Evolutionary conservation across 1,140 invertebrate genomes (phyloP), one percentile per base, ranked within the genome.

Genomic region (Pararge aegeria): DNA sequence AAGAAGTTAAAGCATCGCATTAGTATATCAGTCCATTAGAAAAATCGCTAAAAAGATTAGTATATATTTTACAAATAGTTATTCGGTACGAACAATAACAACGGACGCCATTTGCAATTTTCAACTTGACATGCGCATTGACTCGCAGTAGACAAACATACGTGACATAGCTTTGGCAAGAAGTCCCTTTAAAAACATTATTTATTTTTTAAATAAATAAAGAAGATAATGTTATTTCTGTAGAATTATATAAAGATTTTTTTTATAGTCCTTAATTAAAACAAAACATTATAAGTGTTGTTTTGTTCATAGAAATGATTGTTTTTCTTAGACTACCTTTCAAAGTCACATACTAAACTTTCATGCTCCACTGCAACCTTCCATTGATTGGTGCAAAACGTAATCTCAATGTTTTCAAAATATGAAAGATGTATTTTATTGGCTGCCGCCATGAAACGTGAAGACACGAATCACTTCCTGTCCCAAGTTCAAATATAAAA

Each of bases 61-160:
- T 89, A 89, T 89, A 87, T 89, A 90, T 78, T 90, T 90, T 90
- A 90, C 89, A 89, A 90, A 90, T 90, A 89, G 80, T 86, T 89
- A 88, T 88, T 89, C 88, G 86, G 87, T 88, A 87, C 87, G 87
- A 89, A 90, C 89, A 91, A 91, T 90, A 91, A 91, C 90, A 91
- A 91, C 89, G 89, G 89, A 81, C 88, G 89, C 89, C 90, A 91
- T 91, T 91, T 91, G 90, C 90, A 90, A 90, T 90, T 89, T 89
- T 88, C 87, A 85, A 89, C 78, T 89, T 91, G 90, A 91, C 90
- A 90, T 91, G 90, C 90, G 90, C 90, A 90, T 83, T 90, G 82
- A 83, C 76, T 87, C 81, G 79, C 66, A 79, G 75, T 76, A 82
- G 83, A 87, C 77, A 87, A 84, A 85, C 75, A 80, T 81, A 75